phyloP scores from a whole-genome alignment of 2,113 vertebrate species.

The Gymnobelideus leadbeateri region DNA sequence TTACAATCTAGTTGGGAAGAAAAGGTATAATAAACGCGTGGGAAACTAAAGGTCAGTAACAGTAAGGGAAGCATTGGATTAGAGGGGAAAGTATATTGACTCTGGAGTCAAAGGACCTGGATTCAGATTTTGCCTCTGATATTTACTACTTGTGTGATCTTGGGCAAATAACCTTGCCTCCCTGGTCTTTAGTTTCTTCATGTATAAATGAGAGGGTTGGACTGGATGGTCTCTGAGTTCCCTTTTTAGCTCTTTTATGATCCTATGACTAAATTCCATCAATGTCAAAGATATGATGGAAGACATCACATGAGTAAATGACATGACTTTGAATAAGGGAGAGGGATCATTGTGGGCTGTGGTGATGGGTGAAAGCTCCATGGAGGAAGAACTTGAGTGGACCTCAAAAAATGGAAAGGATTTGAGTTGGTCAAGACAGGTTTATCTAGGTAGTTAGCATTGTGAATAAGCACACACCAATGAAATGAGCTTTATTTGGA shows the following conservation, averaged over 20 bases:
- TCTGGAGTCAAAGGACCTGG: not conserved
- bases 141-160: not conserved
- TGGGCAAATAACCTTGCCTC: not conserved
- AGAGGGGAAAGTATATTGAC: not conserved
- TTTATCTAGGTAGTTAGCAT: conserved; percentile 18
- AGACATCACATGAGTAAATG: not conserved
- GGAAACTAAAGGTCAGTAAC: not conserved
- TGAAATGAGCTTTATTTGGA: not conserved
- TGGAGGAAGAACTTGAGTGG: not conserved
- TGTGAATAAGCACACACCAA: conserved; percentile 57
- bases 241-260: not conserved
- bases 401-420: not conserved
- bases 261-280: not conserved
- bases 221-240: not conserved
- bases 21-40: not conserved
- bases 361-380: not conserved
- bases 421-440: not conserved
- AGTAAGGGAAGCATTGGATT: not conserved
- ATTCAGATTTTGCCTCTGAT: not conserved
- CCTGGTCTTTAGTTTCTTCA: not conserved
- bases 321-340: not conserved
- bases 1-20: not conserved
- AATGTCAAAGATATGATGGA: not conserved
- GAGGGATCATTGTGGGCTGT: not conserved
- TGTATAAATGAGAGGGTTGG: not conserved